Evolutionary conservation across 2,888 invertebrate genomes (phyloP).

Genomic region (Himalopsyche kuldschensis): DNA sequence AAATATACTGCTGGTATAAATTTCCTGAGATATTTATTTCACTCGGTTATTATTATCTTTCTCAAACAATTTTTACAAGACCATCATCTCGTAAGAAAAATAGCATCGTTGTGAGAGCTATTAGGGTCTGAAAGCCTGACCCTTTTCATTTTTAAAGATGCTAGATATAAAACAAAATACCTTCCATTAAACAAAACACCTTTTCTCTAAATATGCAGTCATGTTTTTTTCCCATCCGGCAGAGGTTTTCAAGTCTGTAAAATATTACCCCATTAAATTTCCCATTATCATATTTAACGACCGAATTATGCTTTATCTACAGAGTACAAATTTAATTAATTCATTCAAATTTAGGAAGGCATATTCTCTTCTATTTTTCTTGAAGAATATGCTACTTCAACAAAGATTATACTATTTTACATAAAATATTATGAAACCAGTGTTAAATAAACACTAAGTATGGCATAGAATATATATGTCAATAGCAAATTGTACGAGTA

Average conservation of each 20-base stretch:
- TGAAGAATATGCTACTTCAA: not conserved
- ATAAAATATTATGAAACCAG: no score
- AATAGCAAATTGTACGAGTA: no score
- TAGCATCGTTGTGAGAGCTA: not conserved
- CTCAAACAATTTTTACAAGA: not conserved
- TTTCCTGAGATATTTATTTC: not conserved
- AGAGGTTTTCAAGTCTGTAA: not conserved
- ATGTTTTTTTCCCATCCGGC: not conserved
- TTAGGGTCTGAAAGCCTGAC: not conserved
- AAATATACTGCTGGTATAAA: not conserved
- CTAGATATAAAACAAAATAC: not conserved
- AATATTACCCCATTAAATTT: conserved; percentile 9
- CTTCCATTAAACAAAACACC: not conserved
- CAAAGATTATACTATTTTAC: not conserved
- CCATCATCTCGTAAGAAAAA: not conserved
- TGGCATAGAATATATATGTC: no score
- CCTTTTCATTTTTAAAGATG: not conserved
- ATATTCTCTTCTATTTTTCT: not conserved
- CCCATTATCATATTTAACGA: conserved; percentile 25
- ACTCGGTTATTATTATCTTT: not conserved
- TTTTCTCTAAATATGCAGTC: not conserved
- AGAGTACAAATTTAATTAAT: conserved; percentile 25
- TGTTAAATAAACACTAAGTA: no score
- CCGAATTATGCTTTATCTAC: conserved; percentile 20
- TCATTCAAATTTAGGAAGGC: conserved; percentile 12